Evolutionary conservation across 2,888 invertebrate species (phyloP).

Genomic region (Nudaria mundana): DNA sequence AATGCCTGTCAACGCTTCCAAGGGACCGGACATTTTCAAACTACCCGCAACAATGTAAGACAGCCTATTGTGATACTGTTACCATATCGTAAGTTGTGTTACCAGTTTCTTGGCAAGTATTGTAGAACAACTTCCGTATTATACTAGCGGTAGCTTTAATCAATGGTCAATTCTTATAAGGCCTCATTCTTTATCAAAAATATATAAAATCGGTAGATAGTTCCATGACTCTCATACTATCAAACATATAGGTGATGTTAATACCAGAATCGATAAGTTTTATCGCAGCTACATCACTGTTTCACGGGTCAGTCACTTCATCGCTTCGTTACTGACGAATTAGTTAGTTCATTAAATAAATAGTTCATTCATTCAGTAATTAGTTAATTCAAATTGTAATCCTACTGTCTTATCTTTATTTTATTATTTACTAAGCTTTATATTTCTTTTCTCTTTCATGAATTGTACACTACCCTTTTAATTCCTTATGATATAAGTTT

Average conservation of each 20-base stretch:
- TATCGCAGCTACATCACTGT: constrained; percentile 48
- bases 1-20: constrained; percentile 63
- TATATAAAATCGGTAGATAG: too few species aligned
- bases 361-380: too few species aligned
- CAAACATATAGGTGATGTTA: too few species aligned
- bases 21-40: constrained; percentile 42
- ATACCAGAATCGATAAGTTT: constrained; percentile 54
- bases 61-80: constrained; percentile 30
- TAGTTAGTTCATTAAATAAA: constrained; percentile 8
- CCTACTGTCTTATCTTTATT: too few species aligned
- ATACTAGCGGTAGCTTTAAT: neutral
- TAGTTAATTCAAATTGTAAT: too few species aligned
- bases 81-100: constrained; percentile 17
- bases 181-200: too few species aligned
- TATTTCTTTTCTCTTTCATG: too few species aligned
- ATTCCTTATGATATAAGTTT: too few species aligned
- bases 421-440: too few species aligned
- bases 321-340: constrained; percentile 9
- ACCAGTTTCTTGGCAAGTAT: constrained; percentile 20
- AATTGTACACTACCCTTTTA: too few species aligned
- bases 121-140: constrained; percentile 10
- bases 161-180: too few species aligned
- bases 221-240: too few species aligned
- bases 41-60: constrained; percentile 21
- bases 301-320: constrained; percentile 27